Base-by-base conservation (phyloP, 2,113 vertebrate species). In the Tonatia bakeri region DNA sequence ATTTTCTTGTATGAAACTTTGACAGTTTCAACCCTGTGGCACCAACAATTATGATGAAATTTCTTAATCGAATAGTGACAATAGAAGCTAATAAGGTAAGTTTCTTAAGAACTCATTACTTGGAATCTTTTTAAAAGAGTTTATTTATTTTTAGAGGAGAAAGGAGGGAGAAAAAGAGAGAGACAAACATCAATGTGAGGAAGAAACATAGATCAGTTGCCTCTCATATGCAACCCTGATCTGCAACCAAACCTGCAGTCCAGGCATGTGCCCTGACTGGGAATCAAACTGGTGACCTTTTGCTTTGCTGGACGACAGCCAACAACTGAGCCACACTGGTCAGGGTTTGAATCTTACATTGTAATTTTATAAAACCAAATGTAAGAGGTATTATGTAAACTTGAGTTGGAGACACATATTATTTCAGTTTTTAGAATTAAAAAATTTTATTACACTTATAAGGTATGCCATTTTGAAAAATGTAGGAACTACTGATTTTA, bases 11-110 rank as follows among this genome's bases (percentile, higher is more conserved):
- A 22, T 97, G 89, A 61, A 56, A 96, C 86, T 97, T 97, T 83
- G 91, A 96, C 97, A 99, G 99, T 98, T 99, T 99, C 98, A 99
- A 99, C 96, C 99, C 99, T 14, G 97, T 99, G 96, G 99, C 99
- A 96, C 99, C 99, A 54, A 99, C 99, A 87, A 99, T 98, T 70
- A 98, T 99, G 99, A 99, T 99, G 98, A 99, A 99, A 97, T 99
- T 99, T 95, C 98, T 99, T 82, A 99, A 91, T 93, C 98, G 99
- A 91, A 99, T 99, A 96, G 98, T 98, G 90, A 89, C 98, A 47
- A 43, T 97, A 90, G 99, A 99, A 98, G 98, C 98, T 76, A 98
- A 80, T 90, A 98, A 98, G 99, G 99, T 99, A 98, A 98, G 97
- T 80, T 72, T 87, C 64, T 87, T 72, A 54, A 47, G 83, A 96